Percentiles rank a stretch among this genome's conserved stretches.
Conservation (phyloP, 1,140 invertebrate genomes). For the Eurosta solidaginis region DNA sequence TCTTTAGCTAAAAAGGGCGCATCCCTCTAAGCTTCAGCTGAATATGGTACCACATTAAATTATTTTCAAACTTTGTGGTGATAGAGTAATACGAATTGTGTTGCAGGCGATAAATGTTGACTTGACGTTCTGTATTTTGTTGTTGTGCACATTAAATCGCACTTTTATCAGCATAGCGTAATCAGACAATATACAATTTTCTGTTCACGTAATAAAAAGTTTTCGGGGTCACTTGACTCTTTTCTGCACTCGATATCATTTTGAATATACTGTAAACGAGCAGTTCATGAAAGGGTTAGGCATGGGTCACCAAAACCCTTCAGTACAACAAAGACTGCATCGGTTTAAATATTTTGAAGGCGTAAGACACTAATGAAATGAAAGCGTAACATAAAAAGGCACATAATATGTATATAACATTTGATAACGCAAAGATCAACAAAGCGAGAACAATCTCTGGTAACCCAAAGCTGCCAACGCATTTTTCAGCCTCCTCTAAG, state of each 20-base stretch:
- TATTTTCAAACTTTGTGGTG: constrained; percentile 1
- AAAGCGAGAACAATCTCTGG: neutral
- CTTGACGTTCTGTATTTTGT: neutral
- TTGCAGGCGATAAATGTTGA: neutral
- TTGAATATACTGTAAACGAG: constrained; percentile 23
- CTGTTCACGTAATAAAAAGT: neutral
- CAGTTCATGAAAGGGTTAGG: constrained; percentile 18
- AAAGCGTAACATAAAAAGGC: constrained; percentile 9
- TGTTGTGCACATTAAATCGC: neutral
- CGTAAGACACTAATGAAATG: neutral
- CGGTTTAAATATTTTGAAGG: neutral
- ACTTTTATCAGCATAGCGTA: neutral
- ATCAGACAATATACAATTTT: neutral
- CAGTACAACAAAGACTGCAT: neutral
- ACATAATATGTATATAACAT: neutral
- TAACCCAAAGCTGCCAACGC: neutral
- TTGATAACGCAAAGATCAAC: neutral
- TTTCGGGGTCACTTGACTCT: neutral
- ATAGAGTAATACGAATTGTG: neutral
- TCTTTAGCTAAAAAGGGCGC: no score
- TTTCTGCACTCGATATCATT: neutral
- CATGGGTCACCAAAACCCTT: neutral
- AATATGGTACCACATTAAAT: neutral
- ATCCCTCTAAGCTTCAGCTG: neutral
- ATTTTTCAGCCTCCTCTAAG: neutral